Percentiles rank a stretch among this genome's conserved stretches.
Evolutionary conservation across 2,888 invertebrate species (phyloP).

Genomic region (Halictus ligatus): DNA sequence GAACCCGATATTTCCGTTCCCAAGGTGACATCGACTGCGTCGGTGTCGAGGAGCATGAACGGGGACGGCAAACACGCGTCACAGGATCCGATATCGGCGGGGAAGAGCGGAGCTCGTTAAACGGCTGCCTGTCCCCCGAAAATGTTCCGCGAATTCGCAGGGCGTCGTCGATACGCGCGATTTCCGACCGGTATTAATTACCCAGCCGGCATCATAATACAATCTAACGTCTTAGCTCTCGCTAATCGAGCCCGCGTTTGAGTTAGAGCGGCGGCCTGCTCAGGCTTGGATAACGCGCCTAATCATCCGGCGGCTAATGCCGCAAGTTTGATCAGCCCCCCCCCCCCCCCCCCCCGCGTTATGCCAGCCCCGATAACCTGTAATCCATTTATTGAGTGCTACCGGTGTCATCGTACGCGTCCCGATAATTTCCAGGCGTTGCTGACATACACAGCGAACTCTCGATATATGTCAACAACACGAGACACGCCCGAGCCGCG

Average conservation of each 20-base stretch:
- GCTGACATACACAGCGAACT: background rate
- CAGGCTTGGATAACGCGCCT: slow-evolving; percentile 73
- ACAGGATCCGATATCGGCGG: slow-evolving; percentile 17
- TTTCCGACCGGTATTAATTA: slow-evolving; percentile 64
- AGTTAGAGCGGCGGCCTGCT: slow-evolving; percentile 68
- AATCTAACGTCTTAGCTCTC: slow-evolving; percentile 67
- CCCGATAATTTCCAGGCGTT: slow-evolving; percentile 35
- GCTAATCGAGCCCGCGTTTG: slow-evolving; percentile 57
- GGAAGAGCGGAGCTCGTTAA: slow-evolving; percentile 31
- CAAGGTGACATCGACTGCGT: background rate
- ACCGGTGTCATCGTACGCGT: slow-evolving; percentile 43
- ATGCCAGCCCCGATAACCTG: slow-evolving; percentile 45
- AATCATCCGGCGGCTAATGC: slow-evolving; percentile 72
- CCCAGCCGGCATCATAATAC: slow-evolving; percentile 60
- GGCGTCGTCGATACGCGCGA: slow-evolving; percentile 33
- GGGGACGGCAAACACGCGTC: slow-evolving; percentile 5
- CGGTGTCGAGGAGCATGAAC: slow-evolving; percentile 5
- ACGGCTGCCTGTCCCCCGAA: slow-evolving; percentile 11
- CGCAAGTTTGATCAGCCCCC: slow-evolving; percentile 70
- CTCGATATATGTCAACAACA: too few relatives aligned
- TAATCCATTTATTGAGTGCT: slow-evolving; percentile 69
- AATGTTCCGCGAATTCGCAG: slow-evolving; percentile 32
- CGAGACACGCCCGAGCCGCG: too few relatives aligned
- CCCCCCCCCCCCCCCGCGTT: slow-evolving; percentile 39
- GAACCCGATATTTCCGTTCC: slow-evolving; percentile 15